Evolutionary conservation across 2,113 vertebrate species (phyloP), one percentile per base, ranked within the genome.

Genomic region (Scartelaos histophorus): DNA sequence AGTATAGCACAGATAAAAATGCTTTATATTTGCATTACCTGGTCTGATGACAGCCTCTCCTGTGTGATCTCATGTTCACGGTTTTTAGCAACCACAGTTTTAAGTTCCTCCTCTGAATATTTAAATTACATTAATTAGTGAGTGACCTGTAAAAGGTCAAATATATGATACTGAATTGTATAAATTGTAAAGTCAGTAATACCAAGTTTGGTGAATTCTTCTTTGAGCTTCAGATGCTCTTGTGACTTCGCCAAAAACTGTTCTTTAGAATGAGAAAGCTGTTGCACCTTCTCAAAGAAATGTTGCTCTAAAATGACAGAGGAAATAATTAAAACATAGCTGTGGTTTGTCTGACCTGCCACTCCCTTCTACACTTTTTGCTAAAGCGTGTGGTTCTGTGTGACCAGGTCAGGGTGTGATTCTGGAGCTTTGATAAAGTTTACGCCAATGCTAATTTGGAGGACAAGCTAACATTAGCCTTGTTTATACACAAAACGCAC

Each of bases 221-320:
- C 93, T 43, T 93, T 91, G 4, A 98, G 91, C 67, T 82, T 95
- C 3, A 94, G 92, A 81, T 95, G 93, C 9, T 97, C 95, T 66
- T 96, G 94, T 0, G 95, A 95, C 85, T 97, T 92, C 7, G 92
- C 92, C 66, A 97, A 85, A 56, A 96, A 94, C 2, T 96, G 94
- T 25, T 97, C 95, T 73, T 96, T 96, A 89, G 94, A 94, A 11
- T 96, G 95, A 22, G 93, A 89, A n/a, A 97, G 93, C 21, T 94
- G 93, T 70, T 96, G 96, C 75, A 97, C 97, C 73, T 98, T 95
- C 75, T 98, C 96, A 75, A 98, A 98, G 76, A 97, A 97, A 10
- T 98, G 96, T 94, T 98, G 96, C 10, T 99, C 98, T 97, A 29
- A 61, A 34, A 25, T 22, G 21, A 60, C 17, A 64, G 34, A 12